These are phyloP conservation scores for Callimorpha dominula DNA, from an alignment of 2,888 invertebrate genomes.

Conservation along the genomic window DNA sequence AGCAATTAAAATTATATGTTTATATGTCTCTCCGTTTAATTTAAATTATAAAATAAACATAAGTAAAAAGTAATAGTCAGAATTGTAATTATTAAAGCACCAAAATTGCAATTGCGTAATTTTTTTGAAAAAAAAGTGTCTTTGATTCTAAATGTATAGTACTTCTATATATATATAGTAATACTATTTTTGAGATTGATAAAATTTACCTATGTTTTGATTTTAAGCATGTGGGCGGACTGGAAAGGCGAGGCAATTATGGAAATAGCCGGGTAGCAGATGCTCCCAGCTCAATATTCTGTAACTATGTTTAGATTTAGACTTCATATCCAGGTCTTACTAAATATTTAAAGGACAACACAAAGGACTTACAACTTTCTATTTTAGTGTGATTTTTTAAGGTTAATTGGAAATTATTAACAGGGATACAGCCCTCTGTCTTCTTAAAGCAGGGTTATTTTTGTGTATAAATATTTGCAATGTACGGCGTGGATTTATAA, in stretches of 20 bases:
- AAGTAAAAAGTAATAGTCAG: neutral
- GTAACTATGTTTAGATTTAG: conserved; percentile 23
- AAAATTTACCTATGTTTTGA: no score
- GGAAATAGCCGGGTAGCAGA: conserved; percentile 18
- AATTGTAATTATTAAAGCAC: no score
- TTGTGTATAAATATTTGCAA: neutral
- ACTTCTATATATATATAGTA: no score
- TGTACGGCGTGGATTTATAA: neutral
- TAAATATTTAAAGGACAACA: neutral
- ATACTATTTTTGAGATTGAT: no score
- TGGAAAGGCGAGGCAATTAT: conserved; percentile 12
- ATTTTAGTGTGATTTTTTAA: neutral
- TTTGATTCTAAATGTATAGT: no score
- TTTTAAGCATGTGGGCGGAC: no score
- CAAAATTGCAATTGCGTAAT: no score
- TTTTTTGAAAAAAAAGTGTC: no score
- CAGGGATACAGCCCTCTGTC: neutral
- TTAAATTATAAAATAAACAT: neutral
- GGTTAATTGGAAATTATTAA: neutral
- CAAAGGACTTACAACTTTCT: neutral
- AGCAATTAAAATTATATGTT: neutral
- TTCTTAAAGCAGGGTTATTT: neutral
- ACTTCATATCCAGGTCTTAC: neutral
- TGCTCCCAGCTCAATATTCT: conserved; percentile 24
- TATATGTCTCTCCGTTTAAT: neutral